phyloP scores from a whole-genome alignment of 2,888 invertebrate species.

The Sphecodes monilicornis region DNA sequence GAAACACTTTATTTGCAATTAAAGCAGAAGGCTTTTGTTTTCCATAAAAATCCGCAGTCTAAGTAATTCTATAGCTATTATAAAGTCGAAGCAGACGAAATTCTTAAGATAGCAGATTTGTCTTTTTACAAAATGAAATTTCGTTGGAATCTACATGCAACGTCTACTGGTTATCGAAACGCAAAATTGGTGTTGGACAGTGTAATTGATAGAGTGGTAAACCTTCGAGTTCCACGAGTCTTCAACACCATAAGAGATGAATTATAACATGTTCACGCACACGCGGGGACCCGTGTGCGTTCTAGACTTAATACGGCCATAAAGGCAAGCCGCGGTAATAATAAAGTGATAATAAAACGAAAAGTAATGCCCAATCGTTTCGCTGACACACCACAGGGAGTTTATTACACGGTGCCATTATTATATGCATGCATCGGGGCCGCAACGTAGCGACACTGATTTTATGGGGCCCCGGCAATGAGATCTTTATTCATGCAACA shows the following conservation, averaged over 20 bases:
- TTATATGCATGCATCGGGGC: slow-evolving; percentile 67
- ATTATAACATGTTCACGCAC: slow-evolving; percentile 59
- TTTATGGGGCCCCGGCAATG: slow-evolving; percentile 65
- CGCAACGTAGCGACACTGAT: slow-evolving; percentile 66
- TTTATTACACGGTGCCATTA: slow-evolving; percentile 78
- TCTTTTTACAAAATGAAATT: background rate
- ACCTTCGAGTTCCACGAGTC: slow-evolving; percentile 52
- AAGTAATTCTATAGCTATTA: background rate
- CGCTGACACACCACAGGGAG: slow-evolving; percentile 76
- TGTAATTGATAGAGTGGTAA: slow-evolving; percentile 81
- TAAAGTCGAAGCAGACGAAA: background rate
- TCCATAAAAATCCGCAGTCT: no score
- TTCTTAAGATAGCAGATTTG: background rate
- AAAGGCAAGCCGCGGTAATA: slow-evolving; percentile 79
- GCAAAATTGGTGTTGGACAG: background rate
- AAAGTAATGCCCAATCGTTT: slow-evolving; percentile 78
- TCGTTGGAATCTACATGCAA: background rate
- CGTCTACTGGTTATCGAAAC: background rate
- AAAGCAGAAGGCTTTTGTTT: no score
- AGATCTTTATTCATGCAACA: slow-evolving; percentile 67
- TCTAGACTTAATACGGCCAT: slow-evolving; percentile 78
- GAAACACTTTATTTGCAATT: no score
- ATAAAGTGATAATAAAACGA: slow-evolving; percentile 82
- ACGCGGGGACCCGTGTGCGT: slow-evolving; percentile 50
- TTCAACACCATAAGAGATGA: slow-evolving; percentile 65